phyloP scores from a whole-genome alignment of 2,113 vertebrate genomes.

The Tyrannus savana region DNA sequence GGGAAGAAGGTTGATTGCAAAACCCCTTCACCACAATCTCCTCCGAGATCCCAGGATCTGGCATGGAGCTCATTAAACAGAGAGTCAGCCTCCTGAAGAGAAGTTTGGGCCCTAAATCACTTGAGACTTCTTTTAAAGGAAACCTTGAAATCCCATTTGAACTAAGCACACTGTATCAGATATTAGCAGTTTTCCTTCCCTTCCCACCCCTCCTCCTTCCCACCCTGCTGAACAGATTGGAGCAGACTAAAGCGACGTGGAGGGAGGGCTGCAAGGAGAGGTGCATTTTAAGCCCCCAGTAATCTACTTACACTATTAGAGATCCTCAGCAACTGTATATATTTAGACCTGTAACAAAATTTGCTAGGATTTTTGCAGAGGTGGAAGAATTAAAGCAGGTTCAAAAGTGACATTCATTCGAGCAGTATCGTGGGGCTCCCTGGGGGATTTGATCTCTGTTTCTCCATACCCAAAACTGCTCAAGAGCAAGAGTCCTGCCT shows the following conservation, averaged over 20 bases:
- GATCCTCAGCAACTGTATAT: not conserved
- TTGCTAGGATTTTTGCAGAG: not conserved
- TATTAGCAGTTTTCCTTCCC: not conserved
- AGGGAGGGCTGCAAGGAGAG: not conserved
- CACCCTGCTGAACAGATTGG: rapidly evolving
- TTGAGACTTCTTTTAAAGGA: not conserved
- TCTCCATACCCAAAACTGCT: not conserved
- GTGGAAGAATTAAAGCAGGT: not conserved
- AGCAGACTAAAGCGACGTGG: not conserved
- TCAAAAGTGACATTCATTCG: not conserved
- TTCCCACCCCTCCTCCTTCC: not conserved
- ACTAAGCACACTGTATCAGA: not conserved
- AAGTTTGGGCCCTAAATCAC: not conserved
- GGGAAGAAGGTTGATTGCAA: not conserved
- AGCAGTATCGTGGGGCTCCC: not conserved
- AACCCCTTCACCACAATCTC: not conserved
- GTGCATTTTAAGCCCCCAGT: not conserved
- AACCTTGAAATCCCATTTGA: not conserved
- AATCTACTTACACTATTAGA: not conserved
- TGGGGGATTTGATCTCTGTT: not conserved
- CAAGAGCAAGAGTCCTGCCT: not conserved
- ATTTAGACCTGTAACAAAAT: not conserved
- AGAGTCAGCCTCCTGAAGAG: not conserved
- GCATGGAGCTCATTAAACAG: not conserved
- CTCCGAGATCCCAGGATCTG: not conserved